Evolutionary conservation across 2,113 vertebrate genomes (phyloP).

Genomic region (Leucoraja erinaceus): DNA sequence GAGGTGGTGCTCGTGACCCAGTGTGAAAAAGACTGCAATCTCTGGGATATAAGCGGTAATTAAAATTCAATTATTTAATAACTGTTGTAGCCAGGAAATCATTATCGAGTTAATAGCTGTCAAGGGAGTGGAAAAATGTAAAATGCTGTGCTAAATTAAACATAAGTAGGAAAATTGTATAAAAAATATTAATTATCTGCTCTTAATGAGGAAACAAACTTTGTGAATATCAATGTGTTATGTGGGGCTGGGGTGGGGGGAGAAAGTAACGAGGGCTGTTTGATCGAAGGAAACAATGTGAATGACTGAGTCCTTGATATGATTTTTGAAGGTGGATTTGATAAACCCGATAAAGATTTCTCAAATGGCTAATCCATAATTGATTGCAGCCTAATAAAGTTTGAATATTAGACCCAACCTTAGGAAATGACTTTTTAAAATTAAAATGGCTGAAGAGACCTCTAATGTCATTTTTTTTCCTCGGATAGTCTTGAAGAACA

Average conservation of each 20-base stretch:
- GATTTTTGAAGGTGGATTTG: neutral
- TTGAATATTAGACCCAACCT: neutral
- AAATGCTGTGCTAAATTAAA: neutral
- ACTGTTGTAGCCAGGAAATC: neutral
- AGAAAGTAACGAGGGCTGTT: neutral
- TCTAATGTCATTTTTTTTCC: neutral
- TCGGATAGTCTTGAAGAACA: no score
- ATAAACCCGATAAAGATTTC: neutral
- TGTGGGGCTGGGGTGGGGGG: no score
- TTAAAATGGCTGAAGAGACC: neutral
- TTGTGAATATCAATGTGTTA: neutral
- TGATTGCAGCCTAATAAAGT: neutral
- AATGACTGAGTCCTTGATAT: neutral
- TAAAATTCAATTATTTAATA: constrained; percentile 11
- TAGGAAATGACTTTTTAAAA: neutral
- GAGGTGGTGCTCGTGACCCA: neutral
- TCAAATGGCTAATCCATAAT: constrained; percentile 4
- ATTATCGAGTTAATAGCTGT: neutral
- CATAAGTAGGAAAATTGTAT: neutral
- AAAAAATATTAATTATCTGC: neutral
- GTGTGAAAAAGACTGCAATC: neutral
- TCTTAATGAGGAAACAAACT: neutral
- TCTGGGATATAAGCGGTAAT: neutral
- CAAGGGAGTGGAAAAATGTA: neutral
- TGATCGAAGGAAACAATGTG: neutral